These are phyloP conservation scores for Diorhabda carinulata DNA, from an alignment of 1,140 invertebrate genomes.

Conservation along the genomic window DNA sequence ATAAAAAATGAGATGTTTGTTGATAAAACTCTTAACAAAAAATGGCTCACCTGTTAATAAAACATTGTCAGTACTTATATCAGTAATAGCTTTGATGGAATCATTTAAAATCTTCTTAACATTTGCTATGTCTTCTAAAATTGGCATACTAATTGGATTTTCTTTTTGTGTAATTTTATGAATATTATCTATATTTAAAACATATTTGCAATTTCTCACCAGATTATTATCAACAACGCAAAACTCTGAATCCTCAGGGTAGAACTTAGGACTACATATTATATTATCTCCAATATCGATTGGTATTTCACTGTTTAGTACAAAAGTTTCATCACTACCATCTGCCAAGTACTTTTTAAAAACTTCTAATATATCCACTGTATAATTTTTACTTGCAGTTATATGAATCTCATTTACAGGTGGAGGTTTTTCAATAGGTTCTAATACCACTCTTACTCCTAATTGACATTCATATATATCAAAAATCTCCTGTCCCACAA, in stretches of 20 bases:
- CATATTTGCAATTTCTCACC: slow-evolving; percentile 51
- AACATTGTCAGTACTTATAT: slow-evolving; percentile 25
- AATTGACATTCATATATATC: slow-evolving; percentile 40
- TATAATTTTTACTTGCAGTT: slow-evolving; percentile 25
- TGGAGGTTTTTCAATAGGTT: slow-evolving; percentile 28
- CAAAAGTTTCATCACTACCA: slow-evolving; percentile 50
- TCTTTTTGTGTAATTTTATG: slow-evolving; percentile 3
- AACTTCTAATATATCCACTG: slow-evolving; percentile 52
- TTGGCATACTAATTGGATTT: neutral
- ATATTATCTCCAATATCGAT: slow-evolving; percentile 54
- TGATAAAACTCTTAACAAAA: neutral
- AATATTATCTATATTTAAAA: slow-evolving; percentile 17
- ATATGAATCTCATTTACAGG: slow-evolving; percentile 35
- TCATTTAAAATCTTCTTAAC: slow-evolving; percentile 20
- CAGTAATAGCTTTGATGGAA: slow-evolving; percentile 10
- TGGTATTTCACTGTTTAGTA: slow-evolving; percentile 56
- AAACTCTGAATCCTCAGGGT: slow-evolving; percentile 53
- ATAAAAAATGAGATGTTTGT: too few species aligned
- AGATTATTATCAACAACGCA: slow-evolving; percentile 57
- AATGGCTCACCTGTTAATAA: slow-evolving; percentile 33
- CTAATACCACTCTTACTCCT: slow-evolving; percentile 48
- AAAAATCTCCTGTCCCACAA: slow-evolving; percentile 32
- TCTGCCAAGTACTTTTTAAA: slow-evolving; percentile 59
- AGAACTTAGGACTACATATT: slow-evolving; percentile 51
- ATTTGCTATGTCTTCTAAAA: slow-evolving; percentile 16